Evolutionary conservation across 2,113 vertebrate species (phyloP), one percentile per base, ranked within the genome.

Genomic region (Camelus dromedarius): DNA sequence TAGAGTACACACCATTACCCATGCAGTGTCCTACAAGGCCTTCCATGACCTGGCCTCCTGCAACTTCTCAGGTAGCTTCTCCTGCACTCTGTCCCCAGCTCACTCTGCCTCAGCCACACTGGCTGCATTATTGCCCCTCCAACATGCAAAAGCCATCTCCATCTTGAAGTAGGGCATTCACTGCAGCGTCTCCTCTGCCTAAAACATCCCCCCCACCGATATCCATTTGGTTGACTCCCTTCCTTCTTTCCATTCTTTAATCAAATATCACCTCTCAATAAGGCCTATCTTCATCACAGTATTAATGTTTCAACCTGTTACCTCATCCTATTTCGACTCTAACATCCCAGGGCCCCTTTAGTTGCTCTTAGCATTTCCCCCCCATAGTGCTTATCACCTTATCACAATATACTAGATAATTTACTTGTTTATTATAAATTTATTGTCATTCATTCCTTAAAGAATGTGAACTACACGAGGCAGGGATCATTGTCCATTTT

Each of bases 371-470:
- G 22, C 16, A 16, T 42, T 66, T 28, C 16, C 8, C 8, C 8
- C 22, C 15, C 2, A 46, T 38, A 22, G 35, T 60, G 11, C 5
- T 94, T 87, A n/a, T 58, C 16, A 84, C 0, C 30, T 50, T 69
- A 38, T 56, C 38, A 42, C 38, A 73, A 73, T 35, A 58, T 35
- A 56, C 6, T 88, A 84, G 22, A 15, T 42, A 5, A 60, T 77
- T 81, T 66, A 48, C 13, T n/a, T 67, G 12, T 90, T 94, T 84
- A 26, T 94, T 94, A 26, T 69, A 88, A 48, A 88, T 54, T 77
- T 89, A 46, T 16, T 67, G 0, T 56, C 15, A 91, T 10, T 46
- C 35, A 52, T 67, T 96, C 6, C 22, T 56, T 69, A 35, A 88
- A 91, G 15, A 75, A 64, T 18, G 18, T 12, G 76, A 79, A 46